Percentiles rank a stretch among this genome's conserved stretches.
Evolutionary conservation across 2,113 vertebrate genomes (phyloP).

Genomic region (Callocephalon fimbriatum): DNA sequence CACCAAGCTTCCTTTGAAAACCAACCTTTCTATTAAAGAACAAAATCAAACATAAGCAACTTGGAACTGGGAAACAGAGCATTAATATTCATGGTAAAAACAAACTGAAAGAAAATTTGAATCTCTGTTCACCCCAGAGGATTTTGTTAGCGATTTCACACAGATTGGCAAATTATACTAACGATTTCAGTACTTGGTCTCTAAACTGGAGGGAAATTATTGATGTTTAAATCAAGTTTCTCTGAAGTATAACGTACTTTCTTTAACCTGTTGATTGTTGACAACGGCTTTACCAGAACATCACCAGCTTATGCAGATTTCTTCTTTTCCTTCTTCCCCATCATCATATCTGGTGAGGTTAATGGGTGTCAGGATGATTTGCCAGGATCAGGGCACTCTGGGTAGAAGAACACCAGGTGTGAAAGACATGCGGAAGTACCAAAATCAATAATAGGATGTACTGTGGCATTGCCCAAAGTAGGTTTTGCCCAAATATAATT

Average conservation of each 20-base stretch:
- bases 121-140: neutral
- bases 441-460: neutral
- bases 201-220: neutral
- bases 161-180: slow-evolving; percentile 1
- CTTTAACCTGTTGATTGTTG: neutral
- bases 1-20: slow-evolving; percentile 25
- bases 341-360: too few relatives aligned
- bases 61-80: neutral
- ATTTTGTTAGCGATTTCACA: neutral
- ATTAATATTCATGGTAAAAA: slow-evolving; percentile 32
- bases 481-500: neutral
- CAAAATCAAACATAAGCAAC: neutral
- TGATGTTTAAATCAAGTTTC: neutral
- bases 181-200: neutral
- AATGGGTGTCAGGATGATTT: neutral
- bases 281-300: neutral
- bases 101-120: neutral
- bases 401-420: neutral
- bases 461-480: neutral
- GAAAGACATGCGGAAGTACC: neutral
- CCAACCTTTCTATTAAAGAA: neutral
- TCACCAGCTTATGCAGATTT: neutral
- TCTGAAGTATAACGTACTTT: neutral
- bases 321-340: neutral
- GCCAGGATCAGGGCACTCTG: neutral